Conservation (phyloP, 2,888 invertebrate species). For the Zeuzera pyrina region DNA sequence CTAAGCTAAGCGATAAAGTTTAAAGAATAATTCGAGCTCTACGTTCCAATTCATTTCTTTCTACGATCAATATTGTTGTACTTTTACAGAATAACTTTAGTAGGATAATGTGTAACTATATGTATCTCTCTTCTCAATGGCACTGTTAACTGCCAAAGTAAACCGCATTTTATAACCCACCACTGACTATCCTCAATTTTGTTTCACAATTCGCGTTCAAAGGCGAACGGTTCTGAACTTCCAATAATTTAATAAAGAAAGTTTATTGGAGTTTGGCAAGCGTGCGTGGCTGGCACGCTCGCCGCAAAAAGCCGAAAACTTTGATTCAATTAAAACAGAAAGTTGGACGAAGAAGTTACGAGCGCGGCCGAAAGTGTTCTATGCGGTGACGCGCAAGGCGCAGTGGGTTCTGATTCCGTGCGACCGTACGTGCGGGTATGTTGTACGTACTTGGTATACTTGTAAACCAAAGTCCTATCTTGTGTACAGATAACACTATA, state of each 20-base stretch:
- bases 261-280: constrained; percentile 52
- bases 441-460: no score
- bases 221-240: constrained; percentile 68
- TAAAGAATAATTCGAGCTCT: no score
- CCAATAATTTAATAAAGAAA: constrained; percentile 73
- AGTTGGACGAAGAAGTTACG: constrained; percentile 63
- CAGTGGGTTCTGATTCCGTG: constrained; percentile 16
- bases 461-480: no score
- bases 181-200: constrained; percentile 54
- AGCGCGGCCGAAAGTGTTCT: constrained; percentile 39
- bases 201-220: constrained; percentile 51
- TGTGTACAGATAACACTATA: no score
- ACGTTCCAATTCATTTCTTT: no score
- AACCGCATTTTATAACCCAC: no score
- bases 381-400: constrained; percentile 18
- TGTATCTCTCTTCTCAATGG: background rate
- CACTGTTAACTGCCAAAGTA: no score
- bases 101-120: constrained; percentile 16
- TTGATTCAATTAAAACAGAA: constrained; percentile 71
- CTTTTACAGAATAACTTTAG: background rate
- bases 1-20: no score
- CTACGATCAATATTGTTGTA: no score
- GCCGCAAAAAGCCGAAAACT: constrained; percentile 72
- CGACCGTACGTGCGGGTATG: no score
- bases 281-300: constrained; percentile 68